Evolutionary conservation across 2,113 vertebrate species (phyloP), one percentile per base, ranked within the genome.

Genomic region (Oreocharis arfaki): DNA sequence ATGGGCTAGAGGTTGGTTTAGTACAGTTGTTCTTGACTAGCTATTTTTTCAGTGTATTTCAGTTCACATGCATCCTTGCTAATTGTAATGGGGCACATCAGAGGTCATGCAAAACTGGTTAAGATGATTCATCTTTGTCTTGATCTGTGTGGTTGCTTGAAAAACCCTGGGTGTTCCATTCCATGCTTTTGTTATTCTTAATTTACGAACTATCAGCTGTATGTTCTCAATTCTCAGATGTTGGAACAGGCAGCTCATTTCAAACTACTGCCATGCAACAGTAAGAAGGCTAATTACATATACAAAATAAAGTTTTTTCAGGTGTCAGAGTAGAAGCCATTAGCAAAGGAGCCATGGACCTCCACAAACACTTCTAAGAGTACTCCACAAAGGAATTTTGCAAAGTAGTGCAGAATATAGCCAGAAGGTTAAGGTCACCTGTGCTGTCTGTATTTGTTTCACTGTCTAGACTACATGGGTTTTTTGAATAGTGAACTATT

Each of bases 271-370:
- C 18, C 27, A 47, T 47, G 49, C 13, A 79, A 59, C 17, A 39
- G 7, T 47, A 9, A 75, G n/a, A 90, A 79, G 17, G 37, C 0
- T 80, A 83, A 71, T 30, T n/a, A 10, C 4, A 46, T 16, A 9
- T 2, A 13, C 9, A 71, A 82, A 91, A 53, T 47, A 33, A 42
- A 44, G 10, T 15, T 79, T 74, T 81, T 87, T 56, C 33, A 60
- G 24, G 6, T 60, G 17, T 64, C 35, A 37, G 39, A 75, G 14
- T 9, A 52, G n/a, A 75, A 92, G 20, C 10, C 5, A 2, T 37
- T 53, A 55, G 42, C 13, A 42, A 42, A 68, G 0, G 5, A 57
- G 19, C 15, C 61, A 35, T 4, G 0, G 8, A 57, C 8, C 13
- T 89, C 37, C 28, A 32, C 22, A 77, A 91, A 74, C 42, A 18